phyloP scores from a whole-genome alignment of 2,888 invertebrate genomes.

The Perizoma affinitatum region DNA sequence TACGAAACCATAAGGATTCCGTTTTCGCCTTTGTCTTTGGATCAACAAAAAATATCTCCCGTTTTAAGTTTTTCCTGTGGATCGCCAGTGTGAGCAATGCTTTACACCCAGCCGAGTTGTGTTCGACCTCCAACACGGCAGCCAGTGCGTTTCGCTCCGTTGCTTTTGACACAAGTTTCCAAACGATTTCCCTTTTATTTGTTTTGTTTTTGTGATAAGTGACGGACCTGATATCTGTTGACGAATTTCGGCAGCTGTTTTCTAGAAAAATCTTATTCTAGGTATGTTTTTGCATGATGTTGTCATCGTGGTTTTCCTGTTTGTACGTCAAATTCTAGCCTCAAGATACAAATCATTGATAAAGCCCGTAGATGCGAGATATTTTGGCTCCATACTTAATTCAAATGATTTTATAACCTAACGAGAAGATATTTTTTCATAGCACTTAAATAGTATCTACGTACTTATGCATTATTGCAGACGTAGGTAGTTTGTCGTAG shows the following conservation, averaged over 20 bases:
- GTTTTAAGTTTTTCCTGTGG: too few species aligned
- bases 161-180: slow-evolving; percentile 49
- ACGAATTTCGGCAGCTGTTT: slow-evolving; percentile 1
- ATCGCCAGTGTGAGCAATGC: slow-evolving; percentile 11
- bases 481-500: not conserved
- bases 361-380: not conserved
- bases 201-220: slow-evolving; percentile 21
- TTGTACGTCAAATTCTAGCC: not conserved
- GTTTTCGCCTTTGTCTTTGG: too few species aligned
- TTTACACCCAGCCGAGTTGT: slow-evolving; percentile 11
- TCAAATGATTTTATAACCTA: too few species aligned
- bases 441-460: too few species aligned
- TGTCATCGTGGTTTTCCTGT: not conserved
- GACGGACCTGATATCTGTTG: not conserved
- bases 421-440: too few species aligned
- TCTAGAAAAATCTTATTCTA: slow-evolving; percentile 9
- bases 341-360: not conserved
- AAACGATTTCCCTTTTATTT: slow-evolving; percentile 34
- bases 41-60: too few species aligned
- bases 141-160: slow-evolving; percentile 65
- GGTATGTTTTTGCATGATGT: slow-evolving; percentile 4
- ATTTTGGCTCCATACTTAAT: too few species aligned
- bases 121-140: slow-evolving; percentile 34
- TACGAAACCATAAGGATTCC: too few species aligned
- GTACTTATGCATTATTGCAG: too few species aligned